phyloP scores from a whole-genome alignment of 1,140 invertebrate genomes.

The Battus philenor region DNA sequence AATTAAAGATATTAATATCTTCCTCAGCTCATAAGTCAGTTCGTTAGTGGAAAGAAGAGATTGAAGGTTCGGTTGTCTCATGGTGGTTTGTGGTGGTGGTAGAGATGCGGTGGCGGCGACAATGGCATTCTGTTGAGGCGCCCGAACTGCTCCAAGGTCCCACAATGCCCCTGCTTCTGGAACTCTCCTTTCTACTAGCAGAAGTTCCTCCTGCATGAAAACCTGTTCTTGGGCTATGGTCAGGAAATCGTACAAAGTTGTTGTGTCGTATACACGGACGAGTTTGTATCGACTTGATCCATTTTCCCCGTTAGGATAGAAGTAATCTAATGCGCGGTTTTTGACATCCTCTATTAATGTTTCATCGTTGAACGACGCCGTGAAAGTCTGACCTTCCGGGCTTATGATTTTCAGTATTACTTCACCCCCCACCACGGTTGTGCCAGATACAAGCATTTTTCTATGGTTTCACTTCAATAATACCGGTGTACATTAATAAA shows the following conservation, averaged over 20 bases:
- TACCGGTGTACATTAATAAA: conserved; percentile 28
- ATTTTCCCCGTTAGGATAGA: conserved; percentile 54
- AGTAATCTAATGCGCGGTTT: conserved; percentile 52
- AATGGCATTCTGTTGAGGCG: conserved; percentile 47
- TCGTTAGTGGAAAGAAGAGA: conserved; percentile 59
- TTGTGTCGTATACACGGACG: conserved; percentile 49
- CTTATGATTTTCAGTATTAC: conserved; percentile 53
- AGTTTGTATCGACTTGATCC: conserved; percentile 51
- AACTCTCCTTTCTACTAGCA: conserved; percentile 47
- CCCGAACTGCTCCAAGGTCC: conserved; percentile 55
- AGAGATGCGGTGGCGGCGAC: conserved; percentile 57
- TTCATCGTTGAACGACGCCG: conserved; percentile 48
- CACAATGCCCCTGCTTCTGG: conserved; percentile 56
- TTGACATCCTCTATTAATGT: conserved; percentile 59
- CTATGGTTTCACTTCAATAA: conserved; percentile 19
- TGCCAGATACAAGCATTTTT: conserved; percentile 51
- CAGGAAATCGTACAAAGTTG: conserved; percentile 53
- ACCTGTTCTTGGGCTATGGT: conserved; percentile 53
- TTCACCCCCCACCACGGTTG: conserved; percentile 30
- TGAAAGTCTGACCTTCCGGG: conserved; percentile 50
- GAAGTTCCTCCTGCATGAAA: conserved; percentile 47
- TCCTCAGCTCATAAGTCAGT: conserved; percentile 52
- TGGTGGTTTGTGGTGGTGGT: conserved; percentile 33
- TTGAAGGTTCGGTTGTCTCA: conserved; percentile 55
- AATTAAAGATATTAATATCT: conserved; percentile 61